phyloP scores from a whole-genome alignment of 2,888 invertebrate species.

The Sussaba pulchella region DNA sequence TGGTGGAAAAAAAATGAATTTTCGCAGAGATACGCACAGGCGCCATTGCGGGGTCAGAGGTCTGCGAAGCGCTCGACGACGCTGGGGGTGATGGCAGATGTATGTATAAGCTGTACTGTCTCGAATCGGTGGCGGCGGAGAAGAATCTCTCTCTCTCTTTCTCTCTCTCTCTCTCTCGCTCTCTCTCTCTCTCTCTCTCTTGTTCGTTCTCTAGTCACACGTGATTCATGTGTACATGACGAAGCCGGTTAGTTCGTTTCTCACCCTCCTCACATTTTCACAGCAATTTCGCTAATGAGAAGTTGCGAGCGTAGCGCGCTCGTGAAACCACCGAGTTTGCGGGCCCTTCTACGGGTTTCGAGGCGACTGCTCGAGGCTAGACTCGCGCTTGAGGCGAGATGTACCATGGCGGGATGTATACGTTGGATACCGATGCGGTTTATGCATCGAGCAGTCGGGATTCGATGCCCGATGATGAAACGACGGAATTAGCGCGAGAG shows the following conservation, averaged over 20 bases:
- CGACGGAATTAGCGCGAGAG: constrained; percentile 59
- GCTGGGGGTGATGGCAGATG: neutral
- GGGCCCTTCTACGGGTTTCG: constrained; percentile 25
- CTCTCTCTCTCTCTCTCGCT: too few species aligned
- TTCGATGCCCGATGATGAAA: constrained; percentile 38
- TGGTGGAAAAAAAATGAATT: neutral
- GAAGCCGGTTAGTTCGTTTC: constrained; percentile 33
- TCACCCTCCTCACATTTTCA: constrained; percentile 44
- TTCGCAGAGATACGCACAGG: neutral
- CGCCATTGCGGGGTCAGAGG: neutral
- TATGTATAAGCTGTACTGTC: neutral
- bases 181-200: too few species aligned
- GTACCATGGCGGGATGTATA: neutral
- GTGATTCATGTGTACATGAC: neutral
- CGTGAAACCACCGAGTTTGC: constrained; percentile 42
- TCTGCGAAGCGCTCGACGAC: constrained; percentile 12
- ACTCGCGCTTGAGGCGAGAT: neutral
- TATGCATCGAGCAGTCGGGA: neutral
- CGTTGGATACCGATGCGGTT: neutral
- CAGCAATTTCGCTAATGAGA: constrained; percentile 65
- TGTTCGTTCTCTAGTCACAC: neutral
- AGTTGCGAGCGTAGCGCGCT: constrained; percentile 34
- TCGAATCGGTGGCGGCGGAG: neutral
- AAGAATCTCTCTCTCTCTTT: too few species aligned
- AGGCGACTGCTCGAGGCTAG: constrained; percentile 27